These are phyloP conservation scores for Nasonovia ribisnigri DNA, from an alignment of 2,888 invertebrate genomes.

Conservation along the genomic window DNA sequence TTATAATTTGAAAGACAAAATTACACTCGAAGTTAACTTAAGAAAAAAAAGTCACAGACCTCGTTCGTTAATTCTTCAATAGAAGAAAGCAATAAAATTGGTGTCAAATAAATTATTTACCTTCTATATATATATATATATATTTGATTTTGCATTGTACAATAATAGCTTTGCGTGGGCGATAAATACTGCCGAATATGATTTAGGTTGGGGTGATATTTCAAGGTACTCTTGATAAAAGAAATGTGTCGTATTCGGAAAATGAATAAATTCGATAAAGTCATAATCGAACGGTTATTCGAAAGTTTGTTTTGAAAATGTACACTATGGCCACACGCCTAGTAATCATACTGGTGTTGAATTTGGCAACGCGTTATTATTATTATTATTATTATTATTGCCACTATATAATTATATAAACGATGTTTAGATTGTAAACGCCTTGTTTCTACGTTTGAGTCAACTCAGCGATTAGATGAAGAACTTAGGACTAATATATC, in stretches of 20 bases:
- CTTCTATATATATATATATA: background rate
- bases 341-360: background rate
- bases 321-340: background rate
- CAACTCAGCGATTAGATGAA: background rate
- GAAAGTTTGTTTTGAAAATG: background rate
- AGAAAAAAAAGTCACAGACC: background rate
- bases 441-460: background rate
- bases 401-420: background rate
- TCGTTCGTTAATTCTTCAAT: background rate
- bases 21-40: background rate
- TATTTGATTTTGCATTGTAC: background rate
- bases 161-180: background rate
- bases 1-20: background rate
- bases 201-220: background rate
- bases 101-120: background rate
- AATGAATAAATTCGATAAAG: background rate
- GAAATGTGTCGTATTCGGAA: background rate
- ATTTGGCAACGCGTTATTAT: background rate
- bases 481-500: background rate
- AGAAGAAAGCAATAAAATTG: background rate
- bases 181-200: background rate
- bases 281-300: background rate
- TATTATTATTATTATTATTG: background rate
- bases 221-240: background rate
- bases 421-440: background rate